Conservation (phyloP, 2,113 vertebrate species). For the Embiotoca jacksoni region DNA sequence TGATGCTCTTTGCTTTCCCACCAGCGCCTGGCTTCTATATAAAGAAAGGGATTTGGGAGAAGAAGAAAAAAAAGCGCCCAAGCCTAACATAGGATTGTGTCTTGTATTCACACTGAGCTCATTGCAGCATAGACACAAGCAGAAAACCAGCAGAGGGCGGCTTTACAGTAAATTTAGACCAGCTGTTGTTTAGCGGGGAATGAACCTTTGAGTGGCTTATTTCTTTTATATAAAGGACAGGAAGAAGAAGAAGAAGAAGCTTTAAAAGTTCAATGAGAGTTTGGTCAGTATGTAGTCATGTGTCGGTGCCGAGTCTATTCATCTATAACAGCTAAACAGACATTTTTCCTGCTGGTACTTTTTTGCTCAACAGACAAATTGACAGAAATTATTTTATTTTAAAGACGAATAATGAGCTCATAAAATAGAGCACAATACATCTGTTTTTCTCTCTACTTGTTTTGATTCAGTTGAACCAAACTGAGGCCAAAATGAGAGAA, state of each 20-base stretch:
- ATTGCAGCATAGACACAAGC: neutral
- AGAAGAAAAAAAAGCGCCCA: neutral
- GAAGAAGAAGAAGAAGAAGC: neutral
- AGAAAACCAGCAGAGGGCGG: neutral
- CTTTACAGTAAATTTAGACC: neutral
- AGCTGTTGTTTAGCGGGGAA: slow-evolving; percentile 21
- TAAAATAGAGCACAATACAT: no score
- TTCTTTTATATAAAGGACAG: no score
- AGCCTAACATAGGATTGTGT: slow-evolving; percentile 38
- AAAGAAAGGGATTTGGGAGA: slow-evolving; percentile 43
- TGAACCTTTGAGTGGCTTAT: slow-evolving; percentile 3
- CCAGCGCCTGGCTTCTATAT: slow-evolving; percentile 17
- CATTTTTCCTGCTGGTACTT: no score
- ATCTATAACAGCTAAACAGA: no score
- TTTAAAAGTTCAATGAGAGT: neutral
- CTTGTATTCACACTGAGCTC: slow-evolving; percentile 33
- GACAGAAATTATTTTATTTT: no score
- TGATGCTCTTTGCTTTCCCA: slow-evolving; percentile 27
- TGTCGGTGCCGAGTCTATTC: no score
- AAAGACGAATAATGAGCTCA: no score
- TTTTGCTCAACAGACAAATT: no score
- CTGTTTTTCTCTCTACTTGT: no score
- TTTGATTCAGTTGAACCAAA: no score
- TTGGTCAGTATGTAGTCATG: no score
- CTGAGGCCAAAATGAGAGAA: no score